These are phyloP conservation scores for Chouioia cunea DNA, from an alignment of 2,888 invertebrate species.

Conservation along the genomic window DNA sequence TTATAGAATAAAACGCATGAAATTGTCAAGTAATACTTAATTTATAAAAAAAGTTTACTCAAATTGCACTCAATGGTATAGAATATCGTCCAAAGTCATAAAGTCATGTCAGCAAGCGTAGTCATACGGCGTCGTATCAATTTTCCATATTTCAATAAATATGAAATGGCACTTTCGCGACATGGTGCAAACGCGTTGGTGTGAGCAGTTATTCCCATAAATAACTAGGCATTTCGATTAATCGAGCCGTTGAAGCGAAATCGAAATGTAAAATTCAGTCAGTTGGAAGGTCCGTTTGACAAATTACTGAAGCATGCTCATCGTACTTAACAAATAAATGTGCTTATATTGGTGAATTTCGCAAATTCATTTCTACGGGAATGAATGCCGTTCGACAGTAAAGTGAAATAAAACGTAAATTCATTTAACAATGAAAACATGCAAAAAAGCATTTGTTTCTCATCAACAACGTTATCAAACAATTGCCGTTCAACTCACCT, in stretches of 20 bases:
- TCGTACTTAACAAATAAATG: constrained; percentile 32
- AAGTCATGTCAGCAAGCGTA: too few relatives aligned
- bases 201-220: constrained; percentile 12
- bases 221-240: constrained; percentile 38
- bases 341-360: background rate
- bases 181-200: background rate
- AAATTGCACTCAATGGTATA: too few relatives aligned
- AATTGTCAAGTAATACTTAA: too few relatives aligned
- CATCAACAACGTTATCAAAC: too few relatives aligned
- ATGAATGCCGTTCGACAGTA: background rate
- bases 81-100: too few relatives aligned
- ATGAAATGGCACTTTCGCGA: constrained; percentile 12
- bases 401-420: constrained; percentile 20
- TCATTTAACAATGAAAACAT: too few relatives aligned
- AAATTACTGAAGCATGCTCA: constrained; percentile 25
- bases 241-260: constrained; percentile 28
- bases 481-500: too few relatives aligned
- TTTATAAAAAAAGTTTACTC: too few relatives aligned
- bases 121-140: constrained; percentile 11
- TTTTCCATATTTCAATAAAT: constrained; percentile 19
- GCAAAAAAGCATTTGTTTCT: too few relatives aligned
- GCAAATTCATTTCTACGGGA: background rate
- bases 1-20: too few relatives aligned
- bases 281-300: constrained; percentile 22
- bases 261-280: constrained; percentile 33